These are phyloP conservation scores for Agrotis clavis DNA, from an alignment of 2,888 invertebrate genomes.

Conservation along the genomic window DNA sequence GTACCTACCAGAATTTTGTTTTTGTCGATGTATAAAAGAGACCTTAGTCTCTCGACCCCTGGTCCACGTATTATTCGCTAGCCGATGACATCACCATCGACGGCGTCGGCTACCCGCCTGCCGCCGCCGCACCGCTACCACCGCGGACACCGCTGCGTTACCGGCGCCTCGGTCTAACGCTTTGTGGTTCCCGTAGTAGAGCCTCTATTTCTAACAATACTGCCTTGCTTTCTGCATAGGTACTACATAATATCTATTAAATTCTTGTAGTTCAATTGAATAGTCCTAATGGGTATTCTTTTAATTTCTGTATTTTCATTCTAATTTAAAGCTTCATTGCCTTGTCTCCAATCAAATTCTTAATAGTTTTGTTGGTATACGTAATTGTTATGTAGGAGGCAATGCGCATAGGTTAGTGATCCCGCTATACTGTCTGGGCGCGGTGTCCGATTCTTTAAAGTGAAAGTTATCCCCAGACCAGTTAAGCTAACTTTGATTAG, in stretches of 20 bases:
- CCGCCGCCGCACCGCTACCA: slow-evolving; percentile 20
- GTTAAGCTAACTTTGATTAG: background rate
- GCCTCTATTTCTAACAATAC: slow-evolving; percentile 10
- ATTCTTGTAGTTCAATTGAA: slow-evolving; percentile 6
- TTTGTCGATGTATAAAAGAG: too few relatives aligned
- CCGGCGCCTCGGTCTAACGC: slow-evolving; percentile 2
- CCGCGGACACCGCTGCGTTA: slow-evolving; percentile 22
- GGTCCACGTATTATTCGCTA: slow-evolving; percentile 76
- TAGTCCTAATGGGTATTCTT: background rate
- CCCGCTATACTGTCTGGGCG: slow-evolving; percentile 8
- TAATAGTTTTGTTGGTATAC: slow-evolving; percentile 27
- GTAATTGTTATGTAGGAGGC: slow-evolving; percentile 22
- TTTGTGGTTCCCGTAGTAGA: slow-evolving; percentile 3
- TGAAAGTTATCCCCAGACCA: slow-evolving; percentile 29
- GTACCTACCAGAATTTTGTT: too few relatives aligned
- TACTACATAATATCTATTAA: slow-evolving; percentile 3
- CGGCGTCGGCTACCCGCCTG: slow-evolving; percentile 53
- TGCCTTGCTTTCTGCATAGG: background rate
- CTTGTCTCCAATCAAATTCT: background rate
- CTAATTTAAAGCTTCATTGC: background rate
- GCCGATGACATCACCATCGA: slow-evolving; percentile 83
- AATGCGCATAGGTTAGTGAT: slow-evolving; percentile 38
- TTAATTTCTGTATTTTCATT: background rate
- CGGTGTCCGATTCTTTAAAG: slow-evolving; percentile 14
- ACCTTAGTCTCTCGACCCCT: slow-evolving; percentile 58